Percentiles rank a stretch among this genome's conserved stretches.
phyloP scores from a whole-genome alignment of 2,888 invertebrate species.

The Spodoptera exigua region DNA sequence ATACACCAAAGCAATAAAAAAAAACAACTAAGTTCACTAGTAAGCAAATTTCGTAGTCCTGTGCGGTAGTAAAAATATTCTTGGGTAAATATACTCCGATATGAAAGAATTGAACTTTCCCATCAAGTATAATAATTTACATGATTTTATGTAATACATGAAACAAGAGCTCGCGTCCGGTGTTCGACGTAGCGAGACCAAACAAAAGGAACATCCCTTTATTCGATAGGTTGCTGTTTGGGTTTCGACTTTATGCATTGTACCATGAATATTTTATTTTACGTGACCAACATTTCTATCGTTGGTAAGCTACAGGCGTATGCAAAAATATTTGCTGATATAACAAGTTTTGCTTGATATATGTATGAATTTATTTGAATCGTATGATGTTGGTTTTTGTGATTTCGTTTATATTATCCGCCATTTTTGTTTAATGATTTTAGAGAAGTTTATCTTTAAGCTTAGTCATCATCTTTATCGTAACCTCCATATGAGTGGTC shows the following conservation, averaged over 20 bases:
- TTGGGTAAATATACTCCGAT: slow-evolving; percentile 33
- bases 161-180: slow-evolving; percentile 48
- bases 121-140: slow-evolving; percentile 55
- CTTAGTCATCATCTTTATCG: no score
- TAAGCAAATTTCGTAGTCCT: slow-evolving; percentile 38
- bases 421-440: no score
- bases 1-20: no score
- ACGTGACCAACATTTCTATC: slow-evolving; percentile 62
- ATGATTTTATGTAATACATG: slow-evolving; percentile 54
- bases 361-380: slow-evolving; percentile 45
- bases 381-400: slow-evolving; percentile 17
- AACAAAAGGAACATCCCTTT: slow-evolving; percentile 59
- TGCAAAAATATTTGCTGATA: slow-evolving; percentile 55
- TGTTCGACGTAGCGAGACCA: slow-evolving; percentile 47
- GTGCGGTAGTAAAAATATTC: slow-evolving; percentile 44
- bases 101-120: slow-evolving; percentile 54
- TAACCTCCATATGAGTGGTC: no score
- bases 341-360: slow-evolving; percentile 46
- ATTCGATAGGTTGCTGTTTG: slow-evolving; percentile 56
- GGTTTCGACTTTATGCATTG: slow-evolving; percentile 57
- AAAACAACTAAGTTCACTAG: slow-evolving; percentile 18
- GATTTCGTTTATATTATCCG: not conserved
- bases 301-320: slow-evolving; percentile 45
- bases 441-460: no score
- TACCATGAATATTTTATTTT: slow-evolving; percentile 61